phyloP scores from a whole-genome alignment of 2,888 invertebrate genomes.

The Callosobruchus maculatus region DNA sequence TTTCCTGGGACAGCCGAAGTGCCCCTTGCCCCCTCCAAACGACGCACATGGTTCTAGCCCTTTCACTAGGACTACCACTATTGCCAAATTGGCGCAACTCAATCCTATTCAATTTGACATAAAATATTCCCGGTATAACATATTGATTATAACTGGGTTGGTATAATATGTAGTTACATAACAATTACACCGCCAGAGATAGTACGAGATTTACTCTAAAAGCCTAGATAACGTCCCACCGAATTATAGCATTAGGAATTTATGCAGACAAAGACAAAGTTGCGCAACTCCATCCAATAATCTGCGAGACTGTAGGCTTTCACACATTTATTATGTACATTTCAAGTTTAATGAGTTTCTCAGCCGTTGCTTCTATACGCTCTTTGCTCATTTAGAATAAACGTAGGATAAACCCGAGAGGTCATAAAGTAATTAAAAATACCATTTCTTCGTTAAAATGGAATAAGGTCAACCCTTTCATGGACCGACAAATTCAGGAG shows the following conservation, averaged over 20 bases:
- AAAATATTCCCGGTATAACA: too few species aligned
- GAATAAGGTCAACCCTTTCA: neutral
- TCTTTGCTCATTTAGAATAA: neutral
- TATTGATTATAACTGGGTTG: too few species aligned
- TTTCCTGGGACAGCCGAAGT: too few species aligned
- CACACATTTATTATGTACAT: neutral
- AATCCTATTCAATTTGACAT: too few species aligned
- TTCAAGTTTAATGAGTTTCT: neutral
- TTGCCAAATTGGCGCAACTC: too few species aligned
- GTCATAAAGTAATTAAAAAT: neutral
- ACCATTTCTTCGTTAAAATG: neutral
- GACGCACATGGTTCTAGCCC: too few species aligned
- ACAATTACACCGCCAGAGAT: neutral
- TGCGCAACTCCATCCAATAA: neutral
- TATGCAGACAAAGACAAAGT: neutral
- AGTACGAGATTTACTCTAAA: too few species aligned
- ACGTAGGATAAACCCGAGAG: neutral
- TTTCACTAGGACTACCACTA: too few species aligned
- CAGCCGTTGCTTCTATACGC: neutral
- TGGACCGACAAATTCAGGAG: neutral
- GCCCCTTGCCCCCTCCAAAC: too few species aligned
- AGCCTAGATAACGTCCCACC: neutral
- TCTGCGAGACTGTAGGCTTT: neutral
- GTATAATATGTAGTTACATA: too few species aligned
- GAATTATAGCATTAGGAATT: neutral